A percentile compares a stretch with the other conserved stretches of the same genome.
phyloP scores from a whole-genome alignment of 2,888 invertebrate species.

The Lymantria dispar region DNA sequence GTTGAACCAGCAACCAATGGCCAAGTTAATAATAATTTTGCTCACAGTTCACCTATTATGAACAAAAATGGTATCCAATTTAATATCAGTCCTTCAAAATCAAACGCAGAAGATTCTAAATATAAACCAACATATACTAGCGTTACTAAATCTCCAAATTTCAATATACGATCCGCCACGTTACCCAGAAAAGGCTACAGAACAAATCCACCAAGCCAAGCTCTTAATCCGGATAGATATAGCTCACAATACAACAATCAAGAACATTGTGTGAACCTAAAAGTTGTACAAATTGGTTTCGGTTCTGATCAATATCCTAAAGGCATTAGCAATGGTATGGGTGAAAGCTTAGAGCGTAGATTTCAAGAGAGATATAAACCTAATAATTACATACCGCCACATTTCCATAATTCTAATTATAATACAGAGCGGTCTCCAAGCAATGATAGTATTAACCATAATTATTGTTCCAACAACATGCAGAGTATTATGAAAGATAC shows the following conservation, averaged over 20 bases:
- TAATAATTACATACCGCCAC: constrained; percentile 65
- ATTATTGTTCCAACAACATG: constrained; percentile 70
- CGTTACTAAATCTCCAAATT: constrained; percentile 73
- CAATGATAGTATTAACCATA: constrained; percentile 72
- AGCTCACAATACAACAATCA: constrained; percentile 79
- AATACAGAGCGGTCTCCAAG: constrained; percentile 71
- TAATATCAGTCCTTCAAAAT: constrained; percentile 73
- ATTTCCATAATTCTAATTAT: constrained; percentile 71
- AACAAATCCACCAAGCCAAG: constrained; percentile 61
- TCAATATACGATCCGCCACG: constrained; percentile 85
- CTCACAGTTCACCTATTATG: constrained; percentile 78
- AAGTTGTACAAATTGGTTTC: constrained; percentile 84
- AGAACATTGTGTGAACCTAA: constrained; percentile 79
- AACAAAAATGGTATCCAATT: constrained; percentile 82
- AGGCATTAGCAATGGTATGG: constrained; percentile 72
- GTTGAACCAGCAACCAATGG: constrained; percentile 52
- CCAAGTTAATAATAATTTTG: constrained; percentile 62
- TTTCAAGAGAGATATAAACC: constrained; percentile 80
- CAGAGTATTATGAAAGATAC: constrained; percentile 77
- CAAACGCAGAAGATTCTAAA: constrained; percentile 71
- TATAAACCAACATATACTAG: constrained; percentile 64
- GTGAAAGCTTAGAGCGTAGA: constrained; percentile 69
- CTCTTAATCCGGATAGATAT: constrained; percentile 75
- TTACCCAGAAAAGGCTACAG: constrained; percentile 86
- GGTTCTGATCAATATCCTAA: constrained; percentile 83